These are phyloP conservation scores for Cepphus grylle DNA, from an alignment of 2,113 vertebrate genomes.

Conservation along the genomic window DNA sequence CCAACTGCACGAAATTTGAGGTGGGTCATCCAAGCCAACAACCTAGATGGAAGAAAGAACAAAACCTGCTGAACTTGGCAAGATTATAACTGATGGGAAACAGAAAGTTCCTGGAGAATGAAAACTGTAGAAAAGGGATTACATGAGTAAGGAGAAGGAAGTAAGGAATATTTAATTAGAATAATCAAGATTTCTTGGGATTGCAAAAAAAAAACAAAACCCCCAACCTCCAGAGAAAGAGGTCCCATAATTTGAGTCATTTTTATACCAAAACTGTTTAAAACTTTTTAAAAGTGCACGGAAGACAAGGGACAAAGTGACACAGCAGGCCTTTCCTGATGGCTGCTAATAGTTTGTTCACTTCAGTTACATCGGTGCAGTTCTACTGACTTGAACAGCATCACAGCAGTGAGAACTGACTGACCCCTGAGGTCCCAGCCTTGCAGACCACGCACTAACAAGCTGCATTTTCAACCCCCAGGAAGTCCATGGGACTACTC, in stretches of 20 bases:
- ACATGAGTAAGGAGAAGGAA: background rate
- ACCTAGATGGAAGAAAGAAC: background rate
- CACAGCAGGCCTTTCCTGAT: background rate
- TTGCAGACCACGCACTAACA: background rate
- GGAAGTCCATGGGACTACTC: background rate
- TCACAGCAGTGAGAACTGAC: background rate
- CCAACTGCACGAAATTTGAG: background rate
- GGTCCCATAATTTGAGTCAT: background rate
- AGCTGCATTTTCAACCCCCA: background rate
- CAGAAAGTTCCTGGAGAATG: background rate
- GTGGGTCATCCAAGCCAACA: background rate
- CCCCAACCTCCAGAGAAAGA: background rate
- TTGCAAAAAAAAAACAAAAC: background rate
- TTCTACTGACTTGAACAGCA: background rate
- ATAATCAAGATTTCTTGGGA: background rate
- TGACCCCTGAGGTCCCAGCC: background rate
- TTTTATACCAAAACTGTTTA: background rate
- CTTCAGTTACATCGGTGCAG: background rate
- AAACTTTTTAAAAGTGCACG: background rate
- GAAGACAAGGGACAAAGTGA: background rate
- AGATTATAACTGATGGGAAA: background rate
- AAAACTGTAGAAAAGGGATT: background rate
- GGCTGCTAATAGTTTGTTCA: background rate
- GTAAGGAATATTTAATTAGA: background rate
- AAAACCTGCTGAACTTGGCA: background rate